A percentile compares a stretch with the other conserved stretches of the same genome.
These are phyloP conservation scores for Corythucha ciliata DNA, from an alignment of 2,888 invertebrate genomes.

Conservation along the genomic window DNA sequence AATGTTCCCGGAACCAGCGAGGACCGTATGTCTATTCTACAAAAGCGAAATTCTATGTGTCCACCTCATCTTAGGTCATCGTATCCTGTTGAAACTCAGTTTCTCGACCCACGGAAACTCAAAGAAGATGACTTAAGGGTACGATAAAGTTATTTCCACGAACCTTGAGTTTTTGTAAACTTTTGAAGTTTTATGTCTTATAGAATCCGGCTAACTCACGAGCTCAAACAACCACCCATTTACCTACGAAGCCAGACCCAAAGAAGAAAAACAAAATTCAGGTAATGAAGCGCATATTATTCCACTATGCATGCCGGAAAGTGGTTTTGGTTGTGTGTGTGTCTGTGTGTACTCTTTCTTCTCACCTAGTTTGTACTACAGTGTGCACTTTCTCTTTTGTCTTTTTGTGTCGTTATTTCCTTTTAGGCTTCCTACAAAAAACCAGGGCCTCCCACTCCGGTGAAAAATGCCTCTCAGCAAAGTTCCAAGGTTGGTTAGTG, in stretches of 20 bases:
- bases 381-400: too few relatives aligned
- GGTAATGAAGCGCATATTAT: too few relatives aligned
- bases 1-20: conserved; percentile 22
- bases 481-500: too few relatives aligned
- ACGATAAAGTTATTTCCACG: conserved; percentile 31
- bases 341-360: too few relatives aligned
- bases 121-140: conserved; percentile 61
- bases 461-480: conserved; percentile 66
- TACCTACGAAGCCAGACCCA: too few relatives aligned
- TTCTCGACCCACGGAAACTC: conserved; percentile 45
- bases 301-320: too few relatives aligned
- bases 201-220: too few relatives aligned
- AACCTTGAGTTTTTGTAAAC: neutral
- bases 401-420: conserved; percentile 15
- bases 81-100: conserved; percentile 73
- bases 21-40: conserved; percentile 45
- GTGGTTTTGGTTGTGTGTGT: too few relatives aligned
- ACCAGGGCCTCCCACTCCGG: conserved; percentile 79
- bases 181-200: conserved; percentile 4
- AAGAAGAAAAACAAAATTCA: too few relatives aligned
- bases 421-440: conserved; percentile 66
- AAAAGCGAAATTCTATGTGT: conserved; percentile 68
- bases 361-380: too few relatives aligned
- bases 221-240: too few relatives aligned
- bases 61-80: conserved; percentile 78